Conservation (phyloP, 2,797 vertebrate species). For the Acanthurus leucopareius region DNA sequence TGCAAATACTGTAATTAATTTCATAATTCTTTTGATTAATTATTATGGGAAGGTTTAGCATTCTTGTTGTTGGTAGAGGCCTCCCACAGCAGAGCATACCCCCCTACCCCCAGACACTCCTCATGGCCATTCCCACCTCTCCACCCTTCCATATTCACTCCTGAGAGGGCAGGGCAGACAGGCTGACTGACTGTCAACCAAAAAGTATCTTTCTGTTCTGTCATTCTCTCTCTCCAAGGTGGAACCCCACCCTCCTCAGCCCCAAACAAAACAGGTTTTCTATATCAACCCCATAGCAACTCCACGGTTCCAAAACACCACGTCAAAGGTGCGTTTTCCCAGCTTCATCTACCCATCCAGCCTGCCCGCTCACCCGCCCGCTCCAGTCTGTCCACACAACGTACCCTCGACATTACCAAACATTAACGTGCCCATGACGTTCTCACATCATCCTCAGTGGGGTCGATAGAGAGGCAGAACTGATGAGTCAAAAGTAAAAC, state of each 20-base stretch:
- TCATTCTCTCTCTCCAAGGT: conserved; percentile 88
- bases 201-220: conserved; percentile 84
- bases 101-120: conserved; percentile 54
- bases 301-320: conserved; percentile 89
- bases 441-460: conserved; percentile 70
- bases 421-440: conserved; percentile 76
- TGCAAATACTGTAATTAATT: conserved; percentile 26
- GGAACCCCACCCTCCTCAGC: conserved; percentile 89
- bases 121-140: conserved; percentile 78
- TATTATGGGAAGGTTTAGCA: conserved; percentile 25
- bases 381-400: conserved; percentile 79
- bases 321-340: conserved; percentile 88
- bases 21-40: conserved; percentile 1
- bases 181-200: conserved; percentile 80
- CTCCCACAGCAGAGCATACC: conserved; percentile 40
- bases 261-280: conserved; percentile 92
- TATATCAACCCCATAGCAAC: conserved; percentile 92
- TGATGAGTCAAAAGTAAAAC: conserved; percentile 83
- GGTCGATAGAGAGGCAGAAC: conserved; percentile 66
- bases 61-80: conserved; percentile 45
- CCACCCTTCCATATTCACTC: conserved; percentile 78
- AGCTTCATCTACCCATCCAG: conserved; percentile 83
- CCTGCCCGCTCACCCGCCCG: conserved; percentile 74
- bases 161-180: conserved; percentile 80
- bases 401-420: conserved; percentile 74